Evolutionary conservation across 2,888 invertebrate species (phyloP).

Genomic region (Pyrocoelia pectoralis): DNA sequence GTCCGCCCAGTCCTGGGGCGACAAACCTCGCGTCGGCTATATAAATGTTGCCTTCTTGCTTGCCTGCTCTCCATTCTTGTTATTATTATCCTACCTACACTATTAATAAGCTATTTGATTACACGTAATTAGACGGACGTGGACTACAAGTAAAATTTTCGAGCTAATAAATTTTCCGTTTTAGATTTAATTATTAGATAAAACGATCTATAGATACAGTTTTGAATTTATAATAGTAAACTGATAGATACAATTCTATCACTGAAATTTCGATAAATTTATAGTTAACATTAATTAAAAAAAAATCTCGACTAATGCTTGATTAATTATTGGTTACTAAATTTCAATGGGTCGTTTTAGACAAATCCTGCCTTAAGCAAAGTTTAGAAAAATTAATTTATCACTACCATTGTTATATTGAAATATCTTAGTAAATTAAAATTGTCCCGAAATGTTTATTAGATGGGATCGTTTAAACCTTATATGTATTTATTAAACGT

Average conservation of each 20-base stretch:
- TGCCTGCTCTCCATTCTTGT: constrained; percentile 25
- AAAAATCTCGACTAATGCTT: too few species aligned
- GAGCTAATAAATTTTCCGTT: constrained; percentile 26
- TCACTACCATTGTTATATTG: too few species aligned
- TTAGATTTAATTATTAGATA: constrained; percentile 35
- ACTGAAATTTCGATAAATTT: neutral
- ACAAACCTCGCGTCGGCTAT: constrained; percentile 38
- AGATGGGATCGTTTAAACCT: too few species aligned
- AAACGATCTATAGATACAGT: neutral
- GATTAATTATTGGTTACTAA: too few species aligned
- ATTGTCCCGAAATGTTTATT: too few species aligned
- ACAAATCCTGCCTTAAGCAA: too few species aligned
- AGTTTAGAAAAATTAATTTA: too few species aligned
- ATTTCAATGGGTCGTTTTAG: too few species aligned
- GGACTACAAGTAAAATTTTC: constrained; percentile 19
- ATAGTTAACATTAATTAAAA: too few species aligned
- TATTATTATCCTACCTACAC: constrained; percentile 16
- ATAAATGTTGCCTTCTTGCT: constrained; percentile 19
- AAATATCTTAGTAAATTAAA: too few species aligned
- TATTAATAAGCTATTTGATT: constrained; percentile 31
- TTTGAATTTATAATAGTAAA: neutral
- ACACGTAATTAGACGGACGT: constrained; percentile 24
- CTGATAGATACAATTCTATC: neutral
- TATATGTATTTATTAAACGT: too few species aligned
- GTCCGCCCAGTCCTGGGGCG: constrained; percentile 45